phyloP scores from a whole-genome alignment of 2,797 vertebrate genomes.

The Diceros bicornis region DNA sequence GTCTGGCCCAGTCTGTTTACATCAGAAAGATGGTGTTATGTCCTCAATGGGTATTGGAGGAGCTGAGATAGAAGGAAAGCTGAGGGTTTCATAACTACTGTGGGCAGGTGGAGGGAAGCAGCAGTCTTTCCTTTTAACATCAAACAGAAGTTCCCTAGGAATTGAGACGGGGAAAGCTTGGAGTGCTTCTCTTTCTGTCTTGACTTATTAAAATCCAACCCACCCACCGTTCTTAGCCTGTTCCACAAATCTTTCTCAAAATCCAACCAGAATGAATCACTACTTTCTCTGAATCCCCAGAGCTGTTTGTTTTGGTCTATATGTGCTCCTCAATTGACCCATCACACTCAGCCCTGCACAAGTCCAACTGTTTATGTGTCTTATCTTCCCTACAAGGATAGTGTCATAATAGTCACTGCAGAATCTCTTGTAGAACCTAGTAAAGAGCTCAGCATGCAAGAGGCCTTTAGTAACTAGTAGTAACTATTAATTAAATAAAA shows the following conservation, averaged over 20 bases:
- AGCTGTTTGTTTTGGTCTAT: not conserved
- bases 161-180: not conserved
- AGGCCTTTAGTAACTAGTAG: not conserved
- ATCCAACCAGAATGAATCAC: not conserved
- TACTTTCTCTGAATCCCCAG: not conserved
- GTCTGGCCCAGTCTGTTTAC: not conserved
- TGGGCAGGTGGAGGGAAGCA: not conserved
- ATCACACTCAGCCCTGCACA: not conserved
- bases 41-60: not conserved
- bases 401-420: not conserved
- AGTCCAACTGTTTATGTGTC: not conserved
- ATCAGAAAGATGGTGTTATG: not conserved
- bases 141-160: not conserved
- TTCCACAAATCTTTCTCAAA: not conserved
- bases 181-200: not conserved
- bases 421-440: not conserved
- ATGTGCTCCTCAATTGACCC: not conserved
- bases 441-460: not conserved
- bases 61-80: slow-evolving; percentile 16
- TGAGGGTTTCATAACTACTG: not conserved
- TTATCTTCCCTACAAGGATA: not conserved
- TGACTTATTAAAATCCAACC: not conserved
- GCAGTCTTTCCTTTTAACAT: not conserved
- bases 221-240: not conserved
- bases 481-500: slow-evolving; percentile 32